Conservation (phyloP, 1,140 invertebrate species). For the Monochamus saltuarius region DNA sequence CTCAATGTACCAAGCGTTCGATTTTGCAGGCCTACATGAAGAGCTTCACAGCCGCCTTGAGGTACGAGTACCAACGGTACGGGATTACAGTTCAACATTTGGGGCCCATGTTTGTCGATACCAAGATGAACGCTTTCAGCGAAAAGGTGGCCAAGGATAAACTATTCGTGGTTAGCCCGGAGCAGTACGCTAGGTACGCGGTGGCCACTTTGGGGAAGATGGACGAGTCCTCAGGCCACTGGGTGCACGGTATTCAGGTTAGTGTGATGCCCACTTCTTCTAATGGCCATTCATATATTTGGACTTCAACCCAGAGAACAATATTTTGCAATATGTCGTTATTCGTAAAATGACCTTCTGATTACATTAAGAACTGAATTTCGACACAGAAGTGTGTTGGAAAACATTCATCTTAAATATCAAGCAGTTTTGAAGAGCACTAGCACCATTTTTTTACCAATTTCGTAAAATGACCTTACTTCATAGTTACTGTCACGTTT, state of each 20-base stretch:
- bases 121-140: slow-evolving; percentile 87
- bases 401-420: too few species aligned
- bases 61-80: slow-evolving; percentile 73
- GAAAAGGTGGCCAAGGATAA: slow-evolving; percentile 69
- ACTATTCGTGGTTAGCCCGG: slow-evolving; percentile 76
- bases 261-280: slow-evolving; percentile 10
- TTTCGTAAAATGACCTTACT: too few species aligned
- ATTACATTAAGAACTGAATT: too few species aligned
- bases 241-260: slow-evolving; percentile 83
- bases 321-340: slow-evolving; percentile 8
- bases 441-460: too few species aligned
- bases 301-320: background rate
- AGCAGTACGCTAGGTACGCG: slow-evolving; percentile 74
- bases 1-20: too few species aligned
- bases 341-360: slow-evolving; percentile 5
- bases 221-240: slow-evolving; percentile 80
- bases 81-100: slow-evolving; percentile 84
- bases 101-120: slow-evolving; percentile 82
- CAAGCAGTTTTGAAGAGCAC: too few species aligned
- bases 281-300: background rate
- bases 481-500: too few species aligned
- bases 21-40: slow-evolving; percentile 64
- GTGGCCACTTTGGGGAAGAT: slow-evolving; percentile 77
- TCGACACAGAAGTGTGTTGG: too few species aligned
- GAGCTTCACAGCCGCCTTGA: slow-evolving; percentile 75